Percentiles rank a stretch among this genome's conserved stretches.
Conservation (phyloP, 2,113 vertebrate genomes). For the Nannospalax galili region DNA sequence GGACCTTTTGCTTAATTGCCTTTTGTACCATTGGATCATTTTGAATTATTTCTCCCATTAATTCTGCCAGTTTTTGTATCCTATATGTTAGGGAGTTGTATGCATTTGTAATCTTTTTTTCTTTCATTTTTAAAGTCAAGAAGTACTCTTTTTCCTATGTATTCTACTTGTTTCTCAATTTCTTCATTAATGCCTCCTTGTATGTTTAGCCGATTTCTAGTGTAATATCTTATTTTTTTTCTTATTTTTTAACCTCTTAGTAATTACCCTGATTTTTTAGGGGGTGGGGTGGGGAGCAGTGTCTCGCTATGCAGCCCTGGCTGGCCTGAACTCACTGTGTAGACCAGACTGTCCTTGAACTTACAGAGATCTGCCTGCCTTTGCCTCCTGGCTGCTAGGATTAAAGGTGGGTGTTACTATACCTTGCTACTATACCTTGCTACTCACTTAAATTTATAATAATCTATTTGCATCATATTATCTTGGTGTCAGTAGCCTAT, state of each 20-base stretch:
- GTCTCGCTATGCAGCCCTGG: too few species aligned
- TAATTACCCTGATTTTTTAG: too few species aligned
- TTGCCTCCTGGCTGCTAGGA: too few species aligned
- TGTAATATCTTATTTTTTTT: too few species aligned
- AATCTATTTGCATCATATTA: constrained; percentile 3
- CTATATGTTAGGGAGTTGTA: not conserved
- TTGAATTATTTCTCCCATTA: not conserved
- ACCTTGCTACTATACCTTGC: too few species aligned
- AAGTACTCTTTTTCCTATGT: not conserved
- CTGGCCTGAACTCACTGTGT: too few species aligned
- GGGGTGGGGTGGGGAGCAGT: too few species aligned
- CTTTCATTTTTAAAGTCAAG: not conserved
- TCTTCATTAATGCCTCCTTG: not conserved
- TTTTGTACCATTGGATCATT: not conserved
- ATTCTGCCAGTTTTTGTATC: constrained; percentile 34
- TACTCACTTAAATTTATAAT: not conserved
- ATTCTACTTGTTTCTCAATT: constrained; percentile 15
- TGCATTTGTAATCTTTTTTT: not conserved
- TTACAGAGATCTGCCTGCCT: too few species aligned
- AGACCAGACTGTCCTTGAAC: too few species aligned
- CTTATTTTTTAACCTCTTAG: too few species aligned
- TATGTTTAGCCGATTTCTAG: not conserved
- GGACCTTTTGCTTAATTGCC: not conserved
- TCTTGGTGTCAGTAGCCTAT: not conserved
- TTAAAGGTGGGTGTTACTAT: too few species aligned